Evolutionary conservation across 30 jellyfish, hydroid and myxozoan species (phyloP).

Genomic region (Aurelia sp.): DNA sequence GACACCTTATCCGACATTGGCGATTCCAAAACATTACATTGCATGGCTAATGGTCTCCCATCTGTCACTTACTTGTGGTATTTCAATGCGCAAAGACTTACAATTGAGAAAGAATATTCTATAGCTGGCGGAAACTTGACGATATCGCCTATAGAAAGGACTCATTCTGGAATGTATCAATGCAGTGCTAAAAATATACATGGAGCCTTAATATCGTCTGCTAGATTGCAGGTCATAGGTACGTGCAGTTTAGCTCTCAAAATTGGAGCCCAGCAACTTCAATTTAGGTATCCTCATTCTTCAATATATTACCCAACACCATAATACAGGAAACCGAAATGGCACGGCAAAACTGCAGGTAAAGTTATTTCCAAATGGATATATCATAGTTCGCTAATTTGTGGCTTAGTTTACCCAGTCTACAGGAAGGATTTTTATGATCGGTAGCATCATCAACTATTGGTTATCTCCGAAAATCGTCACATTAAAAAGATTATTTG

Average conservation of each 20-base stretch:
- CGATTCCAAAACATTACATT: constrained; percentile 50
- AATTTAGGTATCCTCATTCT: too few species aligned
- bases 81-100: constrained; percentile 69
- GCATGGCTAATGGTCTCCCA: constrained; percentile 88
- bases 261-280: too few species aligned
- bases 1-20: constrained; percentile 66
- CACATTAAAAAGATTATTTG: too few species aligned
- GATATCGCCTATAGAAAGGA: constrained; percentile 45
- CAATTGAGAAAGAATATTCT: constrained; percentile 54
- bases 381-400: too few species aligned
- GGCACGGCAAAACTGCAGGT: too few species aligned
- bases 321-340: too few species aligned
- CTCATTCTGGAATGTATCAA: constrained; percentile 90
- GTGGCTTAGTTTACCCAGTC: too few species aligned
- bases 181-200: constrained; percentile 84
- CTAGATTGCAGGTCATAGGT: constrained; percentile 82
- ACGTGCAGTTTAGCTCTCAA: background rate
- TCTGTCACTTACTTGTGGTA: constrained; percentile 77
- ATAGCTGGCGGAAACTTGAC: constrained; percentile 85
- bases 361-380: too few species aligned
- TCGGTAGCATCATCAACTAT: too few species aligned
- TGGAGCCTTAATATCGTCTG: constrained; percentile 75
- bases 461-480: too few species aligned
- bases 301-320: too few species aligned
- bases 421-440: too few species aligned